Conservation (phyloP, 2,888 invertebrate genomes). For the Cyaniris semiargus region DNA sequence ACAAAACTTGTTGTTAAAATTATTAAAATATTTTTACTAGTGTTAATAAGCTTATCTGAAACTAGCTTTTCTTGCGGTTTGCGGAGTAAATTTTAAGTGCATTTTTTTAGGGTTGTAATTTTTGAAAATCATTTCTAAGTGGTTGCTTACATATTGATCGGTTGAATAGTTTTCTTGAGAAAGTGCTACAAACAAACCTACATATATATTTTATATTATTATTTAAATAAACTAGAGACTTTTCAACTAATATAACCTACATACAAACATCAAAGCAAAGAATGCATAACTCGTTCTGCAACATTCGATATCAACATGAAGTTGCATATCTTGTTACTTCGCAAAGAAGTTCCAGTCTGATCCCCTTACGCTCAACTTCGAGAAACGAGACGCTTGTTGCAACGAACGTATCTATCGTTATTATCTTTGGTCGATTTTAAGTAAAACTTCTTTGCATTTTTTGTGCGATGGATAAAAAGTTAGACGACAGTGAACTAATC, state of each 20-base stretch:
- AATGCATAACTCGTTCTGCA: background rate
- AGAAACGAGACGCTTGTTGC: background rate
- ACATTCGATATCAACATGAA: background rate
- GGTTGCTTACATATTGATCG: too few species aligned
- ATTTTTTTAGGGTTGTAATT: too few species aligned
- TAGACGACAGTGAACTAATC: too few species aligned
- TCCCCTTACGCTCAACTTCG: background rate
- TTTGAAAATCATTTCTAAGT: too few species aligned
- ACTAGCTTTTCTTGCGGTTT: too few species aligned
- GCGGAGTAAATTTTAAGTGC: too few species aligned
- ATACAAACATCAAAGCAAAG: background rate
- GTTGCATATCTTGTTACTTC: slow-evolving; percentile 4
- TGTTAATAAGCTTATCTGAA: too few species aligned
- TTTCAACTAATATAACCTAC: background rate
- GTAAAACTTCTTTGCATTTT: background rate
- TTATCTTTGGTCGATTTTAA: slow-evolving; percentile 4
- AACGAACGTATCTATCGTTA: background rate
- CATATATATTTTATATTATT: too few species aligned
- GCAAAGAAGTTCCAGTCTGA: background rate
- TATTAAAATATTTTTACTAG: too few species aligned
- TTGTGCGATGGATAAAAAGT: background rate
- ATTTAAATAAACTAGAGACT: background rate
- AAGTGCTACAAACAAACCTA: too few species aligned
- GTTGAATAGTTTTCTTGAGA: too few species aligned
- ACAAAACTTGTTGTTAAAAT: too few species aligned